Evolutionary conservation across 92 coral and sea anemone species (phyloP).

Genomic region (Montipora capitata): DNA sequence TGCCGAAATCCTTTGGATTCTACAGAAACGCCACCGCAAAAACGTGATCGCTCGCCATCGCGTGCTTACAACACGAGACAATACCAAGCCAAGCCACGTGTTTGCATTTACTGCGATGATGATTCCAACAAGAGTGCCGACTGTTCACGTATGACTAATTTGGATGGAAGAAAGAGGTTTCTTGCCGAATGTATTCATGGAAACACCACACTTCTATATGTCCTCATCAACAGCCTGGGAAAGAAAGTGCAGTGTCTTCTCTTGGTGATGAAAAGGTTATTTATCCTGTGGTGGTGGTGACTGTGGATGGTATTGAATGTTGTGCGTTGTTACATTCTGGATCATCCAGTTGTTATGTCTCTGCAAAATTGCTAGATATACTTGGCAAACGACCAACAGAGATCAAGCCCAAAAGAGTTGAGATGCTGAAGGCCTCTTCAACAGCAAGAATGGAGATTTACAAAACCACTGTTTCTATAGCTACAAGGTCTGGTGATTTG

Average conservation of each 20-base stretch:
- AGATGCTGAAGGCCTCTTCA: background rate
- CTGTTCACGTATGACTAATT: conserved; percentile 7
- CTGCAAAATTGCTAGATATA: background rate
- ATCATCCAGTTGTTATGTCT: conserved; percentile 20
- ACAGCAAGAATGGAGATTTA: background rate
- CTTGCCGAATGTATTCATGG: conserved; percentile 21
- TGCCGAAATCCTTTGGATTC: conserved; percentile 41
- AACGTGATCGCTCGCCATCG: background rate
- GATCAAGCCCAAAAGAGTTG: conserved; percentile 13
- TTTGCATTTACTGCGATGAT: conserved; percentile 23
- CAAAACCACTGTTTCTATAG: no score
- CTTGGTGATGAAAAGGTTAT: background rate
- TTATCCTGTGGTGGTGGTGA: conserved; percentile 8
- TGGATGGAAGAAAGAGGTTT: conserved; percentile 42
- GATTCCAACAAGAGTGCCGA: conserved; percentile 29
- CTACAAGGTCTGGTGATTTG: no score
- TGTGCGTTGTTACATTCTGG: conserved; percentile 23
- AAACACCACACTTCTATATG: conserved; percentile 78
- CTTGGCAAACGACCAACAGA: background rate
- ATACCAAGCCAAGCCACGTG: conserved; percentile 3
- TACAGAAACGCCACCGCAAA: background rate
- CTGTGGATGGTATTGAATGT: conserved; percentile 24
- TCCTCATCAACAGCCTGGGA: conserved; percentile 11
- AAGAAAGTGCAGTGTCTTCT: background rate
- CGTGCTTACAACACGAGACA: background rate